Evolutionary conservation across 2,888 invertebrate species (phyloP), one percentile per base, ranked within the genome.

Genomic region (Trichopoda pennipes): DNA sequence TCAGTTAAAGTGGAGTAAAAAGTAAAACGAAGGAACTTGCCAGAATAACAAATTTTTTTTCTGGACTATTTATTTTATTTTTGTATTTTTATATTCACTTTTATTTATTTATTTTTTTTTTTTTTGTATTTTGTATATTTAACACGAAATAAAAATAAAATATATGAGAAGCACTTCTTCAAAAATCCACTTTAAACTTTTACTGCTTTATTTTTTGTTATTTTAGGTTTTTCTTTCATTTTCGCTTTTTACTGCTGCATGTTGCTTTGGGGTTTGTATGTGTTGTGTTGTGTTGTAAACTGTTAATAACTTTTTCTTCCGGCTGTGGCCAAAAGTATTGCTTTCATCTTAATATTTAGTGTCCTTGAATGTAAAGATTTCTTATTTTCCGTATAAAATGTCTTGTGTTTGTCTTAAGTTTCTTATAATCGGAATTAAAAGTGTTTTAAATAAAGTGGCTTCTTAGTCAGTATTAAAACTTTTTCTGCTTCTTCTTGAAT

Each of bases 231-330:
- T 60, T 23, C 42, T 68, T 35, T 47, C 38, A 38, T 38, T 64
- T 58, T 64, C 38, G 17, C 17, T 17, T 32, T 58, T n/a, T 12
- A 23, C 19, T 49, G 19, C 10, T 56, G 16, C 56, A 44, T 55
- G 44, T n/a, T 69, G 53, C 51, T 53, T 51, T 14, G 49, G 17
- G 47, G 16, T 32, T 70, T 42, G 17, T 61, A 2, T 49, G 21
- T 14, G 51, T 14, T 53, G 23, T 14, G 17, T 16, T 70, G 19
- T 70, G 72, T 2, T 72, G 61, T 53, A 47, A 78, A 60, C 78
- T 66, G 78, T 72, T 78, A 72, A 72, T 78, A 78, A 78, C 51
- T 72, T 42, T 55, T 55, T 51, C 38, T 49, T 64, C 28, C 60
- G 38, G 35, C 51, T 68, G 44, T 21, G 55, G 63, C 64, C 28